phyloP scores from a whole-genome alignment of 2,113 vertebrate genomes.

The Ceyx margarethae region DNA sequence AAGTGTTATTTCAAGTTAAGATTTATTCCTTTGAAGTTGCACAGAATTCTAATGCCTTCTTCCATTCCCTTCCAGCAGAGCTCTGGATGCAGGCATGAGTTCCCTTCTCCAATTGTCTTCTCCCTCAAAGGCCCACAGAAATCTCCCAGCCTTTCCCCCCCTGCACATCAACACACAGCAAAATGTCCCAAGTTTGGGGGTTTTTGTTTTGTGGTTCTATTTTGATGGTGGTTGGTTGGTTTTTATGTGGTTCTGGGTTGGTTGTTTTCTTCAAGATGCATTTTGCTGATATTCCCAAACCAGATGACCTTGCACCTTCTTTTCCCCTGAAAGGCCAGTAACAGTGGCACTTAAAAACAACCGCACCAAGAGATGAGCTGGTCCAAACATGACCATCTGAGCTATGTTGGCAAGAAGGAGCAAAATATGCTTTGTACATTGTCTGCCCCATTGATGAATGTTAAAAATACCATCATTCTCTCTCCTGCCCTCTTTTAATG shows the following conservation, averaged over 20 bases:
- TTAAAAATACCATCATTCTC: not conserved
- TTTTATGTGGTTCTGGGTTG: too few species aligned
- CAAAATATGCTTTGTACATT: not conserved
- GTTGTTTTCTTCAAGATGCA: not conserved
- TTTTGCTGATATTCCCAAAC: not conserved
- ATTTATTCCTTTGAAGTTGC: not conserved
- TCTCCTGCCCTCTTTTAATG: not conserved
- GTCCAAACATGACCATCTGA: not conserved
- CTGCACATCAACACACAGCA: not conserved
- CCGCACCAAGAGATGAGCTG: not conserved
- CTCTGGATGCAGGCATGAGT: not conserved
- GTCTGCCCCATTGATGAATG: not conserved
- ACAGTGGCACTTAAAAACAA: not conserved
- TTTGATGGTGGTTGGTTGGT: not conserved
- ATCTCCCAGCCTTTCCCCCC: not conserved
- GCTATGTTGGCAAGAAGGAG: not conserved
- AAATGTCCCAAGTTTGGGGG: not conserved
- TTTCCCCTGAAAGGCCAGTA: not conserved
- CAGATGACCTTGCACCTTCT: not conserved
- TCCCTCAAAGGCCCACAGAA: not conserved
- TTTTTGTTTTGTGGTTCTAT: not conserved
- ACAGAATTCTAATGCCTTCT: not conserved
- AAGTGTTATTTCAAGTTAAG: not conserved
- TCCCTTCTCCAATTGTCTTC: not conserved
- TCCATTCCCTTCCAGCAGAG: constrained; percentile 14